phyloP scores from a whole-genome alignment of 2,113 vertebrate species.

The Riparia riparia region DNA sequence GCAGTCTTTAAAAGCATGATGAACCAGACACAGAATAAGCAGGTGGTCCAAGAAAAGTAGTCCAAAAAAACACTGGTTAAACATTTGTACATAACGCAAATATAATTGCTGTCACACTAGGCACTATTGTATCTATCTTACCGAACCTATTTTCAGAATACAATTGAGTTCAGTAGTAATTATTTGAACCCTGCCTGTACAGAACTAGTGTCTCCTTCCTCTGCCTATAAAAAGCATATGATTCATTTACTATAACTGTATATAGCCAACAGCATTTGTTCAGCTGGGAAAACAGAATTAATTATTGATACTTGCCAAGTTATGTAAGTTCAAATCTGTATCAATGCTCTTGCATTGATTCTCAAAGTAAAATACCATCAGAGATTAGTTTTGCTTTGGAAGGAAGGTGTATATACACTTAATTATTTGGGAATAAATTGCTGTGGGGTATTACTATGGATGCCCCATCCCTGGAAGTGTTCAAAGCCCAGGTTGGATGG shows the following conservation, averaged over 20 bases:
- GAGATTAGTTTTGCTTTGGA: neutral
- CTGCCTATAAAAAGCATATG: neutral
- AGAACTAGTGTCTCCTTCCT: neutral
- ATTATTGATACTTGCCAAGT: neutral
- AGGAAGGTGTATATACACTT: neutral
- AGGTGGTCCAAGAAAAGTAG: neutral
- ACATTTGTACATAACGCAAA: neutral
- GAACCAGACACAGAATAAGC: neutral
- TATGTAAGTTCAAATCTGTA: neutral
- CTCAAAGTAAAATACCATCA: neutral
- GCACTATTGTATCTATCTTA: neutral
- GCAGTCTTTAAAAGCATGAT: neutral
- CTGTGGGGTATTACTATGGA: neutral
- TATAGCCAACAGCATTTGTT: neutral
- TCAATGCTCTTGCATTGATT: neutral
- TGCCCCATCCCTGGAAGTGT: neutral
- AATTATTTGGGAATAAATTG: neutral
- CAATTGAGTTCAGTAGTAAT: neutral
- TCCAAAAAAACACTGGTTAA: neutral
- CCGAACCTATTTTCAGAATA: neutral
- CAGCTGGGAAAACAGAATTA: neutral
- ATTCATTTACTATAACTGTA: neutral
- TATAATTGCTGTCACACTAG: neutral
- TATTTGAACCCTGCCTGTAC: neutral
- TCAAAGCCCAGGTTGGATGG: neutral